These are phyloP conservation scores for Zaprionus inermis DNA, from an alignment of 1,140 invertebrate species.

Conservation along the genomic window DNA sequence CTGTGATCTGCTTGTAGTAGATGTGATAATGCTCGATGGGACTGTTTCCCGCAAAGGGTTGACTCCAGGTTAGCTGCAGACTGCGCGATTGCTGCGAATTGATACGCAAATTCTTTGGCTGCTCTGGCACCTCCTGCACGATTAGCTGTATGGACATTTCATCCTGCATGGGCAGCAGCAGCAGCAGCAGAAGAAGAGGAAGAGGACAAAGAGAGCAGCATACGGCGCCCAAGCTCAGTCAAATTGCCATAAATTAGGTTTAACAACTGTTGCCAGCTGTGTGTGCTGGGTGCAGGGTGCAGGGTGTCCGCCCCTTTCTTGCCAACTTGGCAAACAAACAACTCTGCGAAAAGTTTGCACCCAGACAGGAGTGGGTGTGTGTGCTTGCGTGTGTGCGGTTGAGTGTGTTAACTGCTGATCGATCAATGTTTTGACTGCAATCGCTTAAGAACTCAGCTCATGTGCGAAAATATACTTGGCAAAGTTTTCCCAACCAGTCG, in stretches of 20 bases:
- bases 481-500: neutral
- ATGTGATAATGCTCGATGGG: slow-evolving; percentile 94
- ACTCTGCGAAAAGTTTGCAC: neutral
- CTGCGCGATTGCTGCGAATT: slow-evolving; percentile 91
- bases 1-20: slow-evolving; percentile 93
- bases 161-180: slow-evolving; percentile 85
- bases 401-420: slow-evolving; percentile 4
- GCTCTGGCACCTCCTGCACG: slow-evolving; percentile 95
- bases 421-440: slow-evolving; percentile 12
- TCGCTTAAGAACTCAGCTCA: slow-evolving; percentile 11
- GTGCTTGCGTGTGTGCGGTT: slow-evolving; percentile 9
- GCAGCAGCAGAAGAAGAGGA: neutral
- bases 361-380: neutral
- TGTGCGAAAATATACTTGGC: slow-evolving; percentile 8
- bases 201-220: neutral
- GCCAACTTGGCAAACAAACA: neutral
- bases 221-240: slow-evolving; percentile 45
- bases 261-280: slow-evolving; percentile 59
- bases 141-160: slow-evolving; percentile 95
- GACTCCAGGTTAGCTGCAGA: slow-evolving; percentile 93
- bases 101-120: slow-evolving; percentile 93
- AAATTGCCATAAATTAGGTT: slow-evolving; percentile 77
- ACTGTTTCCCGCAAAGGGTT: slow-evolving; percentile 94
- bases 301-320: neutral
- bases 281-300: neutral